These are phyloP conservation scores for Nomada goodeniana DNA, from an alignment of 2,888 invertebrate genomes.

Conservation along the genomic window DNA sequence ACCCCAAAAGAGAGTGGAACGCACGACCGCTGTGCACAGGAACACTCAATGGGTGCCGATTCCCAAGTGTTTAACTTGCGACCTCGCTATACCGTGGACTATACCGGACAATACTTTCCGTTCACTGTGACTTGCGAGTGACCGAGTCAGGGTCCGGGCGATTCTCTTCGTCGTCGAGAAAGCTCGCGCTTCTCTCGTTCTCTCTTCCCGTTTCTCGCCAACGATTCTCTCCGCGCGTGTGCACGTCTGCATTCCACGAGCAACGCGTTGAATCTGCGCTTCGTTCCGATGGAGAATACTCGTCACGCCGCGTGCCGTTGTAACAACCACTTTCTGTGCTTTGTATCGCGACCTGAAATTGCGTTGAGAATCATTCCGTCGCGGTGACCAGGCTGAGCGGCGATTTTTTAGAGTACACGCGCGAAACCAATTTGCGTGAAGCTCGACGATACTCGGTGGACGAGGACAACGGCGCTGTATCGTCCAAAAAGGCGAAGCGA, in stretches of 20 bases:
- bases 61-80: too few species aligned
- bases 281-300: slow-evolving; percentile 37
- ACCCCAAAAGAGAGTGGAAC: too few species aligned
- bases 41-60: too few species aligned
- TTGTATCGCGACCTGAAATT: not conserved
- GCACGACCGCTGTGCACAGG: too few species aligned
- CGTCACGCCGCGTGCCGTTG: not conserved
- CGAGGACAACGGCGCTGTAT: slow-evolving; percentile 3
- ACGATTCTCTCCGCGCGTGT: not conserved
- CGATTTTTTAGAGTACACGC: not conserved
- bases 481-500: not conserved
- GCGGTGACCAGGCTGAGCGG: not conserved
- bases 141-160: slow-evolving; percentile 56
- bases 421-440: slow-evolving; percentile 1
- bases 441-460: not conserved
- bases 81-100: too few species aligned
- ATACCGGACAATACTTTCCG: slow-evolving; percentile 35
- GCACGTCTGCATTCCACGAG: slow-evolving; percentile 8
- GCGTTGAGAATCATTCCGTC: slow-evolving; percentile 17
- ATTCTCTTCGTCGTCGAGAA: slow-evolving; percentile 58
- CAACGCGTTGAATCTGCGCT: slow-evolving; percentile 49
- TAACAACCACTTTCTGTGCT: slow-evolving; percentile 5
- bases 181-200: slow-evolving; percentile 9
- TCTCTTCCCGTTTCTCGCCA: not conserved
- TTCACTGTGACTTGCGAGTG: slow-evolving; percentile 56